Conservation (phyloP, 2,888 invertebrate species). For the Polyommatus iphigenia region DNA sequence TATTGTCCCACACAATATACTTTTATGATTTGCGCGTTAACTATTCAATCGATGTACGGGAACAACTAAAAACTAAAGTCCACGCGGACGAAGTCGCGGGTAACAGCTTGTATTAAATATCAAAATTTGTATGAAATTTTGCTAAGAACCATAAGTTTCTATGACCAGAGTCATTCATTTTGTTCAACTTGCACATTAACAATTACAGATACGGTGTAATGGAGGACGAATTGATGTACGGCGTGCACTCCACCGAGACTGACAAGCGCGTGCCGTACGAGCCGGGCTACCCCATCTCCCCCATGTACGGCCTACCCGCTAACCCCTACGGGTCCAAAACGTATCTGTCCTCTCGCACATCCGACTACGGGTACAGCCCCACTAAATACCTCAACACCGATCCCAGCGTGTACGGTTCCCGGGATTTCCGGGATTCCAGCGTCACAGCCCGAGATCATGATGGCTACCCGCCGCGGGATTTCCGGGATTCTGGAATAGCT, state of each 20-base stretch:
- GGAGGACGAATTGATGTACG: slow-evolving; percentile 74
- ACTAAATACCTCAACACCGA: slow-evolving; percentile 69
- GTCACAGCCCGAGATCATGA: slow-evolving; percentile 69
- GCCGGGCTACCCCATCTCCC: slow-evolving; percentile 74
- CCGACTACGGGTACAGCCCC: slow-evolving; percentile 75
- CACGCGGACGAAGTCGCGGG: too few species aligned
- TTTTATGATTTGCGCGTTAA: too few species aligned
- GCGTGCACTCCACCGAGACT: slow-evolving; percentile 61
- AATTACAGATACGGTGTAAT: slow-evolving; percentile 67
- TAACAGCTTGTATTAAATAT: too few species aligned
- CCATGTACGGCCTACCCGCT: slow-evolving; percentile 69
- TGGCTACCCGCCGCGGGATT: slow-evolving; percentile 69
- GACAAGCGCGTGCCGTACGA: slow-evolving; percentile 75
- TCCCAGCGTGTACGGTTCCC: slow-evolving; percentile 64
- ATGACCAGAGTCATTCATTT: not conserved
- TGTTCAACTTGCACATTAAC: not conserved
- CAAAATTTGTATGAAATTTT: too few species aligned
- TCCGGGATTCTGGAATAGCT: slow-evolving; percentile 72
- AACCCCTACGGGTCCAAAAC: slow-evolving; percentile 76
- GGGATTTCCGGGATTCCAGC: slow-evolving; percentile 64
- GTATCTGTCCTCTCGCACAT: slow-evolving; percentile 67
- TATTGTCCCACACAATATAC: too few species aligned
- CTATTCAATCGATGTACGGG: too few species aligned
- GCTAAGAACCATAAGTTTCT: too few species aligned
- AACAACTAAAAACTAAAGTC: too few species aligned